A percentile compares a stretch with the other conserved stretches of the same genome.
phyloP scores from a whole-genome alignment of 2,888 invertebrate species.

The Ophraella communa region DNA sequence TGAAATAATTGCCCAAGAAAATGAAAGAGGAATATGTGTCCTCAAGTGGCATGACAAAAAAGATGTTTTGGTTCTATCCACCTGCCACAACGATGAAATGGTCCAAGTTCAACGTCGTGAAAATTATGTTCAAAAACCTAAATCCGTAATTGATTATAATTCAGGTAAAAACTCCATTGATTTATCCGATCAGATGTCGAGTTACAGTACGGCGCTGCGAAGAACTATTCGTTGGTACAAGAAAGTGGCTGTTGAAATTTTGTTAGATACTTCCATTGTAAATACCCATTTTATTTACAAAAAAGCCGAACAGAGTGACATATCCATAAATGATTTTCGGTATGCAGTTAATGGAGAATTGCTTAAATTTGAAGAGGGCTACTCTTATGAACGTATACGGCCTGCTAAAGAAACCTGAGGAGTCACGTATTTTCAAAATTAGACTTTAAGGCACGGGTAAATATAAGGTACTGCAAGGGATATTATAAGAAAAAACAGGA shows the following conservation, averaged over 20 bases:
- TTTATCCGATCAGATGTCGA: conserved; percentile 43
- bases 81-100: conserved; percentile 42
- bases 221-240: too few relatives aligned
- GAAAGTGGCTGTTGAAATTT: conserved; percentile 41
- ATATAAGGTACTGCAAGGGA: too few relatives aligned
- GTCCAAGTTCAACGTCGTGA: conserved; percentile 34
- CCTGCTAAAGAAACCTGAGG: too few relatives aligned
- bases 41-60: conserved; percentile 23
- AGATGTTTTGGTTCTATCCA: conserved; percentile 47
- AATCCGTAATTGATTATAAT: conserved; percentile 40
- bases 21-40: neutral
- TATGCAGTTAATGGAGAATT: conserved; percentile 22
- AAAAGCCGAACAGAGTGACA: conserved; percentile 17
- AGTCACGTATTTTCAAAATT: too few relatives aligned
- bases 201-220: too few relatives aligned
- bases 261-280: conserved; percentile 34
- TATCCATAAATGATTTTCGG: conserved; percentile 29
- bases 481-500: too few relatives aligned
- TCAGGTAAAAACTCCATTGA: conserved; percentile 41
- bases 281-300: conserved; percentile 35
- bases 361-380: conserved; percentile 26
- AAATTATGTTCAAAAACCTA: conserved; percentile 21
- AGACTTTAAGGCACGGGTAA: too few relatives aligned
- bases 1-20: too few relatives aligned
- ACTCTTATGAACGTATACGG: too few relatives aligned